Base-by-base conservation (phyloP, 2,797 vertebrate genomes). In the Scomberomorus guttatus region DNA sequence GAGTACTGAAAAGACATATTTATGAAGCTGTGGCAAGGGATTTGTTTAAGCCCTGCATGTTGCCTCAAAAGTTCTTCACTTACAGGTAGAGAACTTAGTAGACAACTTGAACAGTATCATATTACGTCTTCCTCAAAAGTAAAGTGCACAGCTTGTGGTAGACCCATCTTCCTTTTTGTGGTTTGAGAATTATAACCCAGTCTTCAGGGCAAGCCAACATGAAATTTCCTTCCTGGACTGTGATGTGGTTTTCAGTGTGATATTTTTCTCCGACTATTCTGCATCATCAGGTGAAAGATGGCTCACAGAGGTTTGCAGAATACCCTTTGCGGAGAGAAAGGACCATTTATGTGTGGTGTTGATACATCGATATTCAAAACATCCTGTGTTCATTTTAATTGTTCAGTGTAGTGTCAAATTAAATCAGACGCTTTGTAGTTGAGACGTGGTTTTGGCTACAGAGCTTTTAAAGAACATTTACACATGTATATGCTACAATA, bases 171-270 rank as follows among this genome's bases (percentile, higher is more conserved):
- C 71, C 75, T 85, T 63, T 81, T 72, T 85, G 83, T 80, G 85
- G 82, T 79, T 79, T 77, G 27, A 58, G 67, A 80, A 83, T 85
- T 79, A 88, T 71, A 77, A 72, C 58, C 27, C 17, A 52, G 56
- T 83, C 58, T 12, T 67, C 55, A 54, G 51, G 2, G 48, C 6
- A 25, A 74, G 68, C 79, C 70, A 66, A 75, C 61, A 68, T 61
- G 17, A 76, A 72, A 67, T 75, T 59, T 80, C 27, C 85, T 84
- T 92, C 84, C 87, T 84, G 75, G 27, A 32, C 75, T 84, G 32
- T 85, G 79, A 87, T 87, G 88, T 81, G 82, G 62, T 32, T 72
- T 82, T 79, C 48, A 34, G 37, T 50, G 67, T 55, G 9, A 69
- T 72, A 59, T 78, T n/a, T 56, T 66, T 75, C 75, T 71, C 55